These are phyloP conservation scores for Ctenopoma multispine DNA, from an alignment of 2,797 vertebrate species.

Conservation along the genomic window DNA sequence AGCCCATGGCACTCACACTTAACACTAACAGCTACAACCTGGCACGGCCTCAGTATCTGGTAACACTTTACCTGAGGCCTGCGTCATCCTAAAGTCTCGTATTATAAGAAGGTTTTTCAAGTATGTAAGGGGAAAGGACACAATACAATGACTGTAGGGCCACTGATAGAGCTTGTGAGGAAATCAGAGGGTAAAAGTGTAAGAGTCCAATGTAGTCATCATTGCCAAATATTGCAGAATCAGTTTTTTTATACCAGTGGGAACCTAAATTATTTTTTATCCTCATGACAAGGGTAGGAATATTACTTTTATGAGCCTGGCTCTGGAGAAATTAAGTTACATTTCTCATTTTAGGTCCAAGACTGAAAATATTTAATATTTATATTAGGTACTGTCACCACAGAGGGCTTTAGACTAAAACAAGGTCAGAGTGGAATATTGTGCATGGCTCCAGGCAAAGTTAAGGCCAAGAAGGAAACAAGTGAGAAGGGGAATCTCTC, in stretches of 20 bases:
- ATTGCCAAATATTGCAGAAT: conserved; percentile 19
- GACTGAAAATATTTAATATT: conserved; percentile 51
- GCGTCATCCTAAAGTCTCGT: conserved; percentile 64
- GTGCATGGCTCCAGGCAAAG: conserved; percentile 23
- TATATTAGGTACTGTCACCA: conserved; percentile 37
- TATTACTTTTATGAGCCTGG: conserved; percentile 34
- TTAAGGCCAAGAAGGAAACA: conserved; percentile 58
- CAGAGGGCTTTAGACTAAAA: conserved; percentile 34
- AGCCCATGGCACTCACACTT: conserved; percentile 65
- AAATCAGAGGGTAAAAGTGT: conserved; percentile 58
- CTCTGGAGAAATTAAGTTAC: not conserved
- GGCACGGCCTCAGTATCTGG: conserved; percentile 63
- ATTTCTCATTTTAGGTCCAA: conserved; percentile 35
- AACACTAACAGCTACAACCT: conserved; percentile 66
- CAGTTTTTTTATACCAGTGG: conserved; percentile 34
- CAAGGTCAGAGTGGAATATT: conserved; percentile 64
- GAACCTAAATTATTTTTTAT: conserved; percentile 2
- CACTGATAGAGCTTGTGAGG: conserved; percentile 52
- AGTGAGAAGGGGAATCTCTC: conserved; percentile 61
- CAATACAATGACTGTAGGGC: conserved; percentile 52
- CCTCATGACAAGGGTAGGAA: conserved; percentile 6
- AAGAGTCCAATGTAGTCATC: conserved; percentile 52
- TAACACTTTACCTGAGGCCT: conserved; percentile 72
- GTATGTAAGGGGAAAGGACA: conserved; percentile 63
- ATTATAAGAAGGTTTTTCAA: conserved; percentile 60